Evolutionary conservation across 2,797 vertebrate genomes (phyloP), one percentile per base, ranked within the genome.

Genomic region (Pteropus rufus): DNA sequence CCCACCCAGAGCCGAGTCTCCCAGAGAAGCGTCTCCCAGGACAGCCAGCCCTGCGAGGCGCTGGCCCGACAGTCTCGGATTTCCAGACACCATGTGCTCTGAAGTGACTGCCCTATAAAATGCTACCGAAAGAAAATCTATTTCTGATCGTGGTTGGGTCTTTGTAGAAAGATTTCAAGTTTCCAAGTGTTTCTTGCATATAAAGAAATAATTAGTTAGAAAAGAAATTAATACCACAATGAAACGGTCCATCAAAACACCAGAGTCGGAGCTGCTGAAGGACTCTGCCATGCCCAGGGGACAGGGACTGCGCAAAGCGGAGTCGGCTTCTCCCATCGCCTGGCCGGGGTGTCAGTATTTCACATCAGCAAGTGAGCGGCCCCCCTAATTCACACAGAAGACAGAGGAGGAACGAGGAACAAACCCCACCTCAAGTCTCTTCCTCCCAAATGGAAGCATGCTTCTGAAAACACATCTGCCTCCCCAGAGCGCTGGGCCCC

Each of bases 221-320:
- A 93, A 88, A 94, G 64, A 96, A 93, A 97, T 84, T 93, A 92
- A 88, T 62, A 34, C 41, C 90, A 76, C 87, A 85, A 64, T 70
- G 54, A 86, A 93, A 95, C 23, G 29, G 58, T 69, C 88, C 82
- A 92, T 93, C 90, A 77, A 88, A 94, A 95, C 46, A 24, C 58
- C 70, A 62, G 93, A 77, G 39, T 24, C 39, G 64, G 70, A 24
- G 23, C 84, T 67, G 23, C 46, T 41, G n/a, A 58, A 65, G 77
- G 34, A 72, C 44, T 90, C 75, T 94, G 81, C 94, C 65, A 31
- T 52, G 26, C 62, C 18, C 31, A 0, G 14, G 31, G 24, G 44
- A 62, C 91, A 88, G 64, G 72, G 62, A 62, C 31, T 44, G 26
- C 16, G 64, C 65, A 41, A 79, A 67, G 62, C 86, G 39, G 69